Evolutionary conservation across 2,113 vertebrate species (phyloP).

Genomic region (Anseranas semipalmata): DNA sequence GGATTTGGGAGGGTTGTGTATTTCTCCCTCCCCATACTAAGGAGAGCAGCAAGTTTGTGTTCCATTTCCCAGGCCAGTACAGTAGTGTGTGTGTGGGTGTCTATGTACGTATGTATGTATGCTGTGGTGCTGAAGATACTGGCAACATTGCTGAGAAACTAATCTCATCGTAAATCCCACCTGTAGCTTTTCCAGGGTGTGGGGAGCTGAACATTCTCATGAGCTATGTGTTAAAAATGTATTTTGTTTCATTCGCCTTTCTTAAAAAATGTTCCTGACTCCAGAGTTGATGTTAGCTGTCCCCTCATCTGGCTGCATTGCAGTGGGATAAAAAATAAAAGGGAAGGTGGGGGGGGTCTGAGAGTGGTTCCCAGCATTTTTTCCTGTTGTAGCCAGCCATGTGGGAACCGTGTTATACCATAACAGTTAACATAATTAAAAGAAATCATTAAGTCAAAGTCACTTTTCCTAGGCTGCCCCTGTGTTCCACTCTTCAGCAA

Average conservation of each 20-base stretch:
- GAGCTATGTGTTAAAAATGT: not conserved
- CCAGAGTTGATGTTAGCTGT: not conserved
- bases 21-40: not conserved
- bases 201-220: not conserved
- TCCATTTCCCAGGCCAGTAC: not conserved
- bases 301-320: not conserved
- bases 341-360: not conserved
- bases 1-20: not conserved
- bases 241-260: not conserved
- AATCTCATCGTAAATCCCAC: not conserved
- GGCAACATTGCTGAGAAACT: not conserved
- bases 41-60: not conserved
- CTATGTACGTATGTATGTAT: too few species aligned
- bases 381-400: not conserved
- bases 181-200: not conserved
- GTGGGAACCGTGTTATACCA: not conserved
- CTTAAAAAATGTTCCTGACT: not conserved
- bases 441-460: not conserved
- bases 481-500: not conserved
- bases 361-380: not conserved
- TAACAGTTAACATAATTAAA: not conserved
- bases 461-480: not conserved
- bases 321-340: not conserved
- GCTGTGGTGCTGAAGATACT: not conserved
- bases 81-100: too few species aligned